phyloP scores from a whole-genome alignment of 2,888 invertebrate species.

The Scaptomyza caliginosa region DNA sequence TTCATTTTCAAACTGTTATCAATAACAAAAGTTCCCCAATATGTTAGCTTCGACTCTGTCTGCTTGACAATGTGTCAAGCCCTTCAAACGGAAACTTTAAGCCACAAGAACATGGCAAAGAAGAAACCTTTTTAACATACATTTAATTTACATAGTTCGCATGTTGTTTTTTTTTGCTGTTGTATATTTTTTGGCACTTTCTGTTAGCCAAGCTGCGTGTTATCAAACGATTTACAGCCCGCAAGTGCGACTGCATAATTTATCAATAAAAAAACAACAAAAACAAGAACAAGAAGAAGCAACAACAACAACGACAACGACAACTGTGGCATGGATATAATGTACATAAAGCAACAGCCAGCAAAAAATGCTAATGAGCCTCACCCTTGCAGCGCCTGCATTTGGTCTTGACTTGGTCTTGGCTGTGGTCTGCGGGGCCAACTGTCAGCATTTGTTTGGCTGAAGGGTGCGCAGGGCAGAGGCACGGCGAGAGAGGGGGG shows the following conservation, averaged over 20 bases:
- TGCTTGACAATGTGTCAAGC: constrained; percentile 16
- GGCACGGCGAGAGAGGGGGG: not conserved
- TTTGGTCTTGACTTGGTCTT: constrained; percentile 17
- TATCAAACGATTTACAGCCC: constrained; percentile 76
- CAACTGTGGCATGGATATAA: constrained; percentile 44
- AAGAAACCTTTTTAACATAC: constrained; percentile 33
- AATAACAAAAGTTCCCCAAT: constrained; percentile 8
- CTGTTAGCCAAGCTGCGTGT: constrained; percentile 74
- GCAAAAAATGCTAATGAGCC: constrained; percentile 71
- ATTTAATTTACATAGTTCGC: constrained; percentile 56
- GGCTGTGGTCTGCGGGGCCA: constrained; percentile 61
- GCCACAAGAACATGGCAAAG: constrained; percentile 3
- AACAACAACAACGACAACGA: constrained; percentile 26
- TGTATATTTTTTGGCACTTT: constrained; percentile 65
- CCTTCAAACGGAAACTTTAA: not conserved
- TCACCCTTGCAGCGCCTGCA: constrained; percentile 26
- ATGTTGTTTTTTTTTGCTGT: constrained; percentile 12
- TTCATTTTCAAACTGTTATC: constrained; percentile 2
- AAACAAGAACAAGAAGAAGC: constrained; percentile 18
- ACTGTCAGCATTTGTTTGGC: constrained; percentile 55
- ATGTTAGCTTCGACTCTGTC: not conserved
- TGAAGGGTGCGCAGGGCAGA: not conserved
- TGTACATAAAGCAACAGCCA: constrained; percentile 66
- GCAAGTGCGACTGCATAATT: constrained; percentile 78
- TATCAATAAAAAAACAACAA: constrained; percentile 62